Evolutionary conservation across 2,797 vertebrate genomes (phyloP), one percentile per base, ranked within the genome.

Genomic region (Cephalopachus bancanus): DNA sequence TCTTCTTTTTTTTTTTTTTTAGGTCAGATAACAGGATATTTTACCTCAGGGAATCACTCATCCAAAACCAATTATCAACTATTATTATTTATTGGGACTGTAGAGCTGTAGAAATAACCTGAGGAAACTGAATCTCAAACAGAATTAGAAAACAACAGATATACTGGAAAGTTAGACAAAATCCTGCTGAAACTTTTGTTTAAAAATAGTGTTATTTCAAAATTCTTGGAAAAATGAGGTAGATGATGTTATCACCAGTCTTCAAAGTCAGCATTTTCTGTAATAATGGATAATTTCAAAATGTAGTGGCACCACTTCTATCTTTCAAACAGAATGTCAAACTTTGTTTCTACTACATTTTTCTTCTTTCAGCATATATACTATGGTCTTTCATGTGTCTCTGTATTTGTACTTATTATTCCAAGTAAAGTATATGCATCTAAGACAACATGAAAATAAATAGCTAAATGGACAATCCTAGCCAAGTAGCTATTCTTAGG

Each of bases 171-270:
- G 81, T 72, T 72, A 53, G 62, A 10, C 37, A 72, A 93, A 92
- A 57, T 65, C 5, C 30, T 88, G 16, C 26, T 69, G 17, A 81
- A 79, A 53, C 10, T 17, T 89, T 15, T 53, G 7, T 71, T 92
- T 75, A 67, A 79, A 84, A 95, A 89, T 15, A 51, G 7, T 33
- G 24, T 65, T 86, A 59, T 37, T 85, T 85, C 81, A 51, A 76
- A 96, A 53, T 59, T 86, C 64, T 93, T 89, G 10, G 11, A 60
- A 90, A 95, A 92, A 49, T 86, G 28, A 94, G 20, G 10, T 64
- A 59, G 26, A 4, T 55, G 37, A 76, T 86, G 1, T 37, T 71
- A 62, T 69, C 19, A 79, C 49, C 15, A 72, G 0, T 64, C 7
- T 49, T 83, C 19, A 89, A 89, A 24, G 53, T 80, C 76, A 88